Evolutionary conservation across 1,140 invertebrate species (phyloP), one percentile per base, ranked within the genome.

Genomic region (Pygmarrhopalites habei): DNA sequence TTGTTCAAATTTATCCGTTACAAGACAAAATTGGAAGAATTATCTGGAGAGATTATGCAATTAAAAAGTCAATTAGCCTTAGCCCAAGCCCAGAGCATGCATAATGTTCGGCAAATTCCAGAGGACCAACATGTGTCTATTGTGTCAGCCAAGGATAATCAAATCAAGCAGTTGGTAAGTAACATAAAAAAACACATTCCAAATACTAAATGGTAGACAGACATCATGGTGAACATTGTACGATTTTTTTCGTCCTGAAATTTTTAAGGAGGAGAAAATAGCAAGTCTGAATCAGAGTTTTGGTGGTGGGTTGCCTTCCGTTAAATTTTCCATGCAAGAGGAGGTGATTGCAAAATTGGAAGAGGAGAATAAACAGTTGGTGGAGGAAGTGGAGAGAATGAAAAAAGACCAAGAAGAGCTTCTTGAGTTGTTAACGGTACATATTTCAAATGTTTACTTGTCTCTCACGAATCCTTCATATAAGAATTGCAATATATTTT

Each of bases 321-420:
- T 71, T 28, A 61, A 64, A 75, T 77, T 71, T 73, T 74, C 70
- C 73, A 74, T 74, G 23, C 72, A 75, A 60, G 72, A 75, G 44
- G 75, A 74, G 32, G 69, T 74, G 39, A 69, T 67, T 25, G 57
- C 26, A 64, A 58, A 52, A 43, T 73, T 58, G 60, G 71, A 60
- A 58, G 58, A 43, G 72, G 76, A 58, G 73, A 75, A 65, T 51
- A 70, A 71, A 23, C 60, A 64, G 26, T 32, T 78, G 12, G 64
- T 73, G 49, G 74, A 76, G 0, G 84, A 92, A 65, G 72, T 92
- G 62, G 83, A 86, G 29, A 83, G 80, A 64, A 73, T 90, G 44
- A 85, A 83, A 73, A 92, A 88, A 73, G 92, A 96, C 74, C 92
- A 95, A 75, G 92, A 95, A 69, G 89, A 95, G 78, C 76, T 95